A percentile compares a stretch with the other conserved stretches of the same genome.
phyloP scores from a whole-genome alignment of 1,140 invertebrate species.

The Hormaphis cornu region DNA sequence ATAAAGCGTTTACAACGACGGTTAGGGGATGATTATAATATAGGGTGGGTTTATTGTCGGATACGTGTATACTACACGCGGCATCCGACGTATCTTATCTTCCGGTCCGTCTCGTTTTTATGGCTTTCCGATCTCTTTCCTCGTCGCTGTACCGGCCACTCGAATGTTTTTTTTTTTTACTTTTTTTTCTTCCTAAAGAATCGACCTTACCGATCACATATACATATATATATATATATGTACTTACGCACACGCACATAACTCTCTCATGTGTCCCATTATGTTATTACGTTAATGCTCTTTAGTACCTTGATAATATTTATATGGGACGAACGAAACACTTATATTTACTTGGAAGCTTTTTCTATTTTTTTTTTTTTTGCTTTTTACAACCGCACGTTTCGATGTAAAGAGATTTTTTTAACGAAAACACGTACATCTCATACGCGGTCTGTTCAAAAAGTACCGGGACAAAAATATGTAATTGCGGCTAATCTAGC shows the following conservation, averaged over 20 bases:
- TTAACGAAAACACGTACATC: too few species aligned
- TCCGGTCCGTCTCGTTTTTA: slow-evolving; percentile 28
- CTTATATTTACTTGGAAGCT: neutral
- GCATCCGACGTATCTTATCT: slow-evolving; percentile 11
- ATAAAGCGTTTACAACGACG: slow-evolving; percentile 28
- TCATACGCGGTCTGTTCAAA: too few species aligned
- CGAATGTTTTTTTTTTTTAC: neutral
- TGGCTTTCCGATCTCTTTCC: slow-evolving; percentile 10
- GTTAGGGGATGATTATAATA: slow-evolving; percentile 17
- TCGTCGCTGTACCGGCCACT: neutral
- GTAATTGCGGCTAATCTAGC: too few species aligned
- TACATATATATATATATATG: neutral
- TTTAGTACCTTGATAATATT: slow-evolving; percentile 11
- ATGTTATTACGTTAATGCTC: slow-evolving; percentile 27
- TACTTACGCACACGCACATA: neutral
- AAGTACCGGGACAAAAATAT: too few species aligned
- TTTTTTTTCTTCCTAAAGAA: neutral
- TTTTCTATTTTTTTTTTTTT: too few species aligned
- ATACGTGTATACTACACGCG: neutral
- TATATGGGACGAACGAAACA: neutral
- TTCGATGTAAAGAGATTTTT: too few species aligned
- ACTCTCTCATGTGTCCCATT: slow-evolving; percentile 15
- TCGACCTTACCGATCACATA: neutral
- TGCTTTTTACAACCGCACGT: too few species aligned
- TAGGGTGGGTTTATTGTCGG: slow-evolving; percentile 29